phyloP scores from a whole-genome alignment of 1,140 invertebrate genomes.

The Sycophaga agraensis region DNA sequence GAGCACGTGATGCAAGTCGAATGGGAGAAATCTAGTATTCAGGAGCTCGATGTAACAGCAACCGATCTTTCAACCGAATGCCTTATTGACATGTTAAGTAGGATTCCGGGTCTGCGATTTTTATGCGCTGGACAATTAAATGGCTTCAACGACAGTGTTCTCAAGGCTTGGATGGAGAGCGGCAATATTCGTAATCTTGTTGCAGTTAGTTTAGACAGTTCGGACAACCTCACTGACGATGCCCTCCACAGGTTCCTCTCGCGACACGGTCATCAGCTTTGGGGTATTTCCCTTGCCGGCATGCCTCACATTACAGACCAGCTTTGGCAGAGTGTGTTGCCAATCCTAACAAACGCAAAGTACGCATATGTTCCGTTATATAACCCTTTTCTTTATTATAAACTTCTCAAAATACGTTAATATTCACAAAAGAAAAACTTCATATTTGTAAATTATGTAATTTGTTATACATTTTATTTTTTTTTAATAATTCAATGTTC shows the following conservation, averaged over 20 bases:
- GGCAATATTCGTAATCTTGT: constrained; percentile 85
- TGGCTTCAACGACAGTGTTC: constrained; percentile 92
- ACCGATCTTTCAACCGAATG: constrained; percentile 95
- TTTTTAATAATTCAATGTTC: background rate
- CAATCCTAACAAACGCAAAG: constrained; percentile 88
- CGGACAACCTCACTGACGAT: constrained; percentile 93
- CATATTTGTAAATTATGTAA: background rate
- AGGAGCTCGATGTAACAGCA: constrained; percentile 95
- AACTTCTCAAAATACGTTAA: background rate
- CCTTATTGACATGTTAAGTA: constrained; percentile 86
- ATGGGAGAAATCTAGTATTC: constrained; percentile 94
- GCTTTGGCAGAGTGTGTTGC: constrained; percentile 90
- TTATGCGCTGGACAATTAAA: constrained; percentile 94
- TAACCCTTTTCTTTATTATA: constrained; percentile 4
- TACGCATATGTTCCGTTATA: constrained; percentile 54
- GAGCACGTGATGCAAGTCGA: constrained; percentile 93
- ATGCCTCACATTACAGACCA: constrained; percentile 98
- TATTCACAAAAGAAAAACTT: too few species aligned
- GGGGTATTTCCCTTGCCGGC: constrained; percentile 85
- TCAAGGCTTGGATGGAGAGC: constrained; percentile 86
- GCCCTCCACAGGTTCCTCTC: constrained; percentile 88
- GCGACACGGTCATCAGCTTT: constrained; percentile 83
- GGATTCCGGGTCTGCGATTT: constrained; percentile 86
- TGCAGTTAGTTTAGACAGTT: constrained; percentile 90
- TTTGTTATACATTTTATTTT: background rate